Evolutionary conservation across 2,888 invertebrate species (phyloP).

Genomic region (Hyposoter dolosus): DNA sequence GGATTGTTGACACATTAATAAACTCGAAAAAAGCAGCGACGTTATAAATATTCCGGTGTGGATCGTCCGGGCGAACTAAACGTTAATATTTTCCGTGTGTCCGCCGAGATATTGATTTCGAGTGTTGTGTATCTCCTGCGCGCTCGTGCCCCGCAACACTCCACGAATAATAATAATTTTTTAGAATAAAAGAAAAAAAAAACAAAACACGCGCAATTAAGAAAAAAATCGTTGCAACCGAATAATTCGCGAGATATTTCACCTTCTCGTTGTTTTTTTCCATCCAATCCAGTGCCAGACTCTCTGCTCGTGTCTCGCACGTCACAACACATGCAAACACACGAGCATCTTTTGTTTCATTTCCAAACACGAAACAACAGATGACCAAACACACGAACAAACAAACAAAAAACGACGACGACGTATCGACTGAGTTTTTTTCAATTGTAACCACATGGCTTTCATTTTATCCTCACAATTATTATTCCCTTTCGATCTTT

Average conservation of each 20-base stretch:
- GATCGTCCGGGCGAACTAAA: conserved; percentile 53
- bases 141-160: conserved; percentile 49
- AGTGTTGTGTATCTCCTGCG: conserved; percentile 76
- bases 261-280: conserved; percentile 17
- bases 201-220: not conserved
- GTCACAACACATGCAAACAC: conserved; percentile 35
- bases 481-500: not conserved
- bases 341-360: conserved; percentile 20
- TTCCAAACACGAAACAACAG: conserved; percentile 14
- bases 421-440: not conserved
- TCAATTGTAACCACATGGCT: not conserved
- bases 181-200: conserved; percentile 23
- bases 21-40: conserved; percentile 17
- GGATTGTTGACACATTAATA: conserved; percentile 73
- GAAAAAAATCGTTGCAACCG: not conserved
- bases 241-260: not conserved
- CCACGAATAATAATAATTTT: conserved; percentile 48
- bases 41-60: not conserved
- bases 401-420: not conserved
- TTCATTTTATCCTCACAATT: not conserved
- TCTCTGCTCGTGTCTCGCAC: conserved; percentile 30
- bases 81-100: conserved; percentile 70
- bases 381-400: not conserved
- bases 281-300: conserved; percentile 6
- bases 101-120: conserved; percentile 80